phyloP scores from a whole-genome alignment of 2,113 vertebrate genomes.

The Malaclemys terrapin region DNA sequence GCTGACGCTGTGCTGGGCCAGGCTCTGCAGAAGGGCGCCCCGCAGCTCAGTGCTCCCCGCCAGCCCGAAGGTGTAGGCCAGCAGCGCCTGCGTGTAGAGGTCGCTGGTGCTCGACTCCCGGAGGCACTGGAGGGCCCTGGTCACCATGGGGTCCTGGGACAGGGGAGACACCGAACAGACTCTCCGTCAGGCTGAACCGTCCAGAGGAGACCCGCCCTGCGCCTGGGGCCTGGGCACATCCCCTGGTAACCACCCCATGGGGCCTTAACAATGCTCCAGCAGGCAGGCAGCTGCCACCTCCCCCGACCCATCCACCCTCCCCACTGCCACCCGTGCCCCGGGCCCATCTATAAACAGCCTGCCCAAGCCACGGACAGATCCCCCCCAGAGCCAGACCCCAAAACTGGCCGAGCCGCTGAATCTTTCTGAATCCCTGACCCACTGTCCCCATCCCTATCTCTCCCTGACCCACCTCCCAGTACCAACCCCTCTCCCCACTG shows the following conservation, averaged over 20 bases:
- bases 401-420: rapidly evolving
- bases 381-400: rapidly evolving
- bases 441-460: neutral
- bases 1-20: neutral
- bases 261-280: neutral
- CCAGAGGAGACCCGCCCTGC: no score
- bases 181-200: neutral
- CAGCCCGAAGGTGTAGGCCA: constrained; percentile 43
- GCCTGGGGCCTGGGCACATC: no score
- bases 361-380: no score
- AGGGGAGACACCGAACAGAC: rapidly evolving
- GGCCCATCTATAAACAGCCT: neutral
- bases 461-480: rapidly evolving
- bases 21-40: neutral
- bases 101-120: rapidly evolving
- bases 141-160: neutral
- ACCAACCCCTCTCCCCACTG: neutral
- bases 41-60: neutral
- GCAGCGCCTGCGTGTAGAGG: neutral
- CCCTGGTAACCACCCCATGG: no score
- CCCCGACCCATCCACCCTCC: no score
- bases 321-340: rapidly evolving
- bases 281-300: no score
- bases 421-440: neutral
- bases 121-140: constrained; percentile 53